Evolutionary conservation across 1,140 invertebrate species (phyloP).

Genomic region (Drosophila bipectinata): DNA sequence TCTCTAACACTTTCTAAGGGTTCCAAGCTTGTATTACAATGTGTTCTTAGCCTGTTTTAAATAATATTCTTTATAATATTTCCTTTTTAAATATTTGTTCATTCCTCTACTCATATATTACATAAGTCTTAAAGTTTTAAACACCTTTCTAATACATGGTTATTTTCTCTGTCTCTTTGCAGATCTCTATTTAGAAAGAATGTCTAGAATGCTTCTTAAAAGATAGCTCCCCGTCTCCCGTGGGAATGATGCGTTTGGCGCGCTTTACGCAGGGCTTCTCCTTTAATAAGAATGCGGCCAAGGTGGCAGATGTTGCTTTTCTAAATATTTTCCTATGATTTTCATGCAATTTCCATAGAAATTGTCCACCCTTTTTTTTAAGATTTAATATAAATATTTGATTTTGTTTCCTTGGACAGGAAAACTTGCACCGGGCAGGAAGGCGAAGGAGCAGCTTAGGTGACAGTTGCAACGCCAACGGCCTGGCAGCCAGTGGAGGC

Average conservation of each 20-base stretch:
- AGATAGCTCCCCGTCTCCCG: constrained; percentile 34
- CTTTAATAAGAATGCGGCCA: constrained; percentile 70
- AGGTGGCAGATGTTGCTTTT: constrained; percentile 31
- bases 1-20: too few species aligned
- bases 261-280: constrained; percentile 69
- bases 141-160: background rate
- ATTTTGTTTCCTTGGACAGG: constrained; percentile 8
- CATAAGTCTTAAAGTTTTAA: background rate
- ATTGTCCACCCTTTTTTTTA: background rate
- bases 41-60: background rate
- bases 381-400: background rate
- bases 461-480: constrained; percentile 59
- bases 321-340: background rate
- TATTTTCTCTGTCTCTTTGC: constrained; percentile 3
- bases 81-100: too few species aligned
- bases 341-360: too few species aligned
- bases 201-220: constrained; percentile 11
- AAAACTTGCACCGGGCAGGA: constrained; percentile 16
- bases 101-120: too few species aligned
- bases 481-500: constrained; percentile 64
- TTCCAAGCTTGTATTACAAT: too few species aligned
- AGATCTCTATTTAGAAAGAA: constrained; percentile 13
- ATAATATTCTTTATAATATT: too few species aligned
- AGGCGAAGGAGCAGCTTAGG: constrained; percentile 49
- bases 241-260: constrained; percentile 77